Conservation (phyloP, 1,140 invertebrate species). For the Phenacoccus solenopsis region DNA sequence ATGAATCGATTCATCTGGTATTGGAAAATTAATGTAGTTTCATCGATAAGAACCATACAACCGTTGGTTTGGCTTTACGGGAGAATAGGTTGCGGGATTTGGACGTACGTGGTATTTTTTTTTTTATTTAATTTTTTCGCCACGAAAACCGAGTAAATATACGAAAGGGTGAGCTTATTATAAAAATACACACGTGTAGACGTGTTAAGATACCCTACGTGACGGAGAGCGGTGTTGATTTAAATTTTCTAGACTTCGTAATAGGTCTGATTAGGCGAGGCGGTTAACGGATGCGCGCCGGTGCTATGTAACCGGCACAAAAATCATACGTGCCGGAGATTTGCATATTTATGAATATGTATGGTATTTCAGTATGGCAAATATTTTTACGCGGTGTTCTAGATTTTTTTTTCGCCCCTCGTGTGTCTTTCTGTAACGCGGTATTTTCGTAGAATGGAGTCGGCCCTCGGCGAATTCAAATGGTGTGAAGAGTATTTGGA, state of each 20-base stretch:
- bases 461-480: too few species aligned
- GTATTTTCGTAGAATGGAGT: neutral
- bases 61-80: too few species aligned
- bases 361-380: neutral
- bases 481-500: neutral
- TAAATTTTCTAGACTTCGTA: neutral
- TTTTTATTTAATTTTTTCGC: neutral
- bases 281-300: neutral
- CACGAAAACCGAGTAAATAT: neutral
- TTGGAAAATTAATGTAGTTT: too few species aligned
- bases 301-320: too few species aligned
- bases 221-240: neutral
- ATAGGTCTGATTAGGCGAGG: neutral
- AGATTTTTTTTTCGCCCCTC: neutral
- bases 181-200: too few species aligned
- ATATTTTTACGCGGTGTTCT: neutral
- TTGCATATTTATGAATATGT: slow-evolving; percentile 3
- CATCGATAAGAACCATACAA: too few species aligned
- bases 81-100: neutral
- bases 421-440: neutral
- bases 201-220: too few species aligned
- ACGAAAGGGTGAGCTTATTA: too few species aligned
- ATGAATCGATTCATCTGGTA: too few species aligned
- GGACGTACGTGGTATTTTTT: too few species aligned
- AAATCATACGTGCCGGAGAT: neutral